phyloP scores from a whole-genome alignment of 92 coral and sea anemone genomes.

The Chrysogorgia sp. region DNA sequence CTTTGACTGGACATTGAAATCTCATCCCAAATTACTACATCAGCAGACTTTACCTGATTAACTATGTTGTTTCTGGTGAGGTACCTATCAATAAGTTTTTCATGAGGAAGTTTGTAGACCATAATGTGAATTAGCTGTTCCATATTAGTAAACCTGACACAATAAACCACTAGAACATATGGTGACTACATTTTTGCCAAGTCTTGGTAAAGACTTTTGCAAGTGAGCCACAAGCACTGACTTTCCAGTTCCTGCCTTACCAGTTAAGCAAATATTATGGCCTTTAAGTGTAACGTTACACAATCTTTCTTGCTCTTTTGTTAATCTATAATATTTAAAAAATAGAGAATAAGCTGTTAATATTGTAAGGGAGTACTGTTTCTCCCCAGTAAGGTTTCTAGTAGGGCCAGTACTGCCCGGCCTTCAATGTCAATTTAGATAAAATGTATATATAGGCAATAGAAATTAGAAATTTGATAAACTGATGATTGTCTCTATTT shows the following conservation, averaged over 20 bases:
- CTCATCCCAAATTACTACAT: constrained; percentile 46
- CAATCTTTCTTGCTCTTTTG: too few species aligned
- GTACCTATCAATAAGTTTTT: not conserved
- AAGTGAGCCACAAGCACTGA: constrained; percentile 12
- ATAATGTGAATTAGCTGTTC: too few species aligned
- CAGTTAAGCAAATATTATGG: constrained; percentile 45
- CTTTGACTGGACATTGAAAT: constrained; percentile 43
- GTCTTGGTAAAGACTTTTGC: not conserved
- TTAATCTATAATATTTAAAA: too few species aligned
- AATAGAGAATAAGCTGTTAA: too few species aligned
- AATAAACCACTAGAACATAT: constrained; percentile 13
- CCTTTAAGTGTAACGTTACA: constrained; percentile 17
- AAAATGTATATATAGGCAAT: too few species aligned
- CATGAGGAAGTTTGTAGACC: constrained; percentile 15
- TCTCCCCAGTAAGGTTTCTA: too few species aligned
- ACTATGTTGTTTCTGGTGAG: constrained; percentile 4
- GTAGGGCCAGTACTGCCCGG: too few species aligned
- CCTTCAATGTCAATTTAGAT: too few species aligned
- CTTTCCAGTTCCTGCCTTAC: constrained; percentile 41
- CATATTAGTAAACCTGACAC: constrained; percentile 13
- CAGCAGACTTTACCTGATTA: constrained; percentile 6
- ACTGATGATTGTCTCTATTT: too few species aligned
- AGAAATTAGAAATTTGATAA: too few species aligned
- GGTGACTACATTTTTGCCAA: constrained; percentile 2
- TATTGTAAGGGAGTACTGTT: too few species aligned